Base-by-base conservation (phyloP, 2,888 invertebrate genomes). In the Lathronympha strigana region DNA sequence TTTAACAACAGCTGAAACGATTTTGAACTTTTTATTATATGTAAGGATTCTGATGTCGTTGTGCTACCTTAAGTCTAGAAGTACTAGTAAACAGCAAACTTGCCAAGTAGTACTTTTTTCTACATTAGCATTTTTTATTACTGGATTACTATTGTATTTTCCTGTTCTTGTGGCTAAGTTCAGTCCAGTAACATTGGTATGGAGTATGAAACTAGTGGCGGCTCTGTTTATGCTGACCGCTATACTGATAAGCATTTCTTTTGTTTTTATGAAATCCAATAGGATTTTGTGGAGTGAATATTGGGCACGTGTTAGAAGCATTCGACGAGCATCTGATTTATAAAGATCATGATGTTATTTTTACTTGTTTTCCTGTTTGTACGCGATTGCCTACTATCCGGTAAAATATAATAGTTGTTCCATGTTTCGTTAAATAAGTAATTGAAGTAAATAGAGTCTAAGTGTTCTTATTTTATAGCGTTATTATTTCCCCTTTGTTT, bases 111-210 rank as follows among this genome's bases (percentile, higher is more conserved):
- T 63, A 33, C 31, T 63, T 9, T 63, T 63, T 50, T 31, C 57
- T 1, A 50, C 57, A 15, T 50, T 63, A 31, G 40, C 57, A 8
- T 50, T 63, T 57, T 43, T 63, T 49, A 31, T 50, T n/a, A 43
- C 63, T 23, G 63, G 63, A 2, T 63, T 63, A n/a, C 15, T 63
- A n/a, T 33, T 63, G 19, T 63, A 57, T 40, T 63, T 63, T 33
- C 63, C 63, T 1, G 28, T 40, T 6, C 23, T 43, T 8, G 28
- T 63, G 1, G 23, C 50, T 6, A 55, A 43, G 28, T 57, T 63
- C 4, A 57, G 36, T 57, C 31, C 40, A 40, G n/a, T 25, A 5
- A 19, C 40, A 40, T 4, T 19, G 5, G 21, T 50, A 33, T 63
- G 63, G 57, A 47, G 49, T 15, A 25, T 17, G 23, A 57, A 43